Evolutionary conservation across 2,888 invertebrate species (phyloP), one percentile per base, ranked within the genome.

Genomic region (Galerucella calmariensis): DNA sequence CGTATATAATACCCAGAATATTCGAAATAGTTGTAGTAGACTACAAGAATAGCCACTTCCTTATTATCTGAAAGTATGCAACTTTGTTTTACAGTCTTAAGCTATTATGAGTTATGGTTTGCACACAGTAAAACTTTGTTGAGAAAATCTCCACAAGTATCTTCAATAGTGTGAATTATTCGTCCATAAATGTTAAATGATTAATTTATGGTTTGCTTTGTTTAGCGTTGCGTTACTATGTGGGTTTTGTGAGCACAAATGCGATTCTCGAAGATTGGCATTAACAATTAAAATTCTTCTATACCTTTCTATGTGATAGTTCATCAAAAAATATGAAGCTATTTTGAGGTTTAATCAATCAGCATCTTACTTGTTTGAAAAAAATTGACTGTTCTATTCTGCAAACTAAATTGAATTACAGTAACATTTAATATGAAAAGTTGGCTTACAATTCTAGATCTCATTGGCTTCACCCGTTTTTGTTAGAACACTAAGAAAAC

Each of bases 181-280:
- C 76, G 84, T 77, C 79, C 84, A 81, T 86, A 86, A 86, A 86
- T 84, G 82, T 80, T 73, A 79, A 82, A 84, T 80, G 82, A 82
- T 82, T 82, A 84, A 84, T 85, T 85, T 85, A 85, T 81, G 83
- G 76, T 78, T 76, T 77, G 76, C 83, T 82, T 83, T 84, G 83
- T 83, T 81, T 79, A 81, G 74, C 77, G 75, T 77, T 75, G 81
- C 79, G 78, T 78, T 77, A 74, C 71, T 16, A 74, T 72, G 71
- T 74, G 72, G 72, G 74, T 76, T 72, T 71, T 67, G 20, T 65
- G 51, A 5, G 14, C 20, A 65, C 4, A 46, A 53, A 58, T 65
- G 9, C 41, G 56, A 71, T 56, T 20, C 46, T 56, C 27, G 66
- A 67, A 59, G 59, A 46, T 66, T 12, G 27, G 51, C 66, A 51